phyloP scores from a whole-genome alignment of 2,888 invertebrate species.

The Campoplex nolae region DNA sequence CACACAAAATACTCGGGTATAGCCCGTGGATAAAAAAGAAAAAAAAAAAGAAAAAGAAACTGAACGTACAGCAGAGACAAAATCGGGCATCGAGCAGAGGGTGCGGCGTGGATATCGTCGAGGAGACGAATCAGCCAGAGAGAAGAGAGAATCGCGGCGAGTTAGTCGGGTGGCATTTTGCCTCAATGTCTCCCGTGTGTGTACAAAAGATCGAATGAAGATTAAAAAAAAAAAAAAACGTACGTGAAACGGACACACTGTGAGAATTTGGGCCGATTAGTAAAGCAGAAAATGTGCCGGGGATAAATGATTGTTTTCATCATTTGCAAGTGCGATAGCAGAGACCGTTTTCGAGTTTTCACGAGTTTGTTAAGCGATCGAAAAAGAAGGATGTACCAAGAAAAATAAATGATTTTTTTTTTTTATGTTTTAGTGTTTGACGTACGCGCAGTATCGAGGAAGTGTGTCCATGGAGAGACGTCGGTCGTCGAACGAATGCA shows the following conservation, averaged over 20 bases:
- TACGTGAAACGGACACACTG: conserved; percentile 37
- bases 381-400: not conserved
- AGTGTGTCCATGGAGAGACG: conserved; percentile 68
- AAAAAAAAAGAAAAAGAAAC: not conserved
- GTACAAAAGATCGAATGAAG: conserved; percentile 3
- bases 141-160: conserved; percentile 26
- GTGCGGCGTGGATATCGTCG: conserved; percentile 68
- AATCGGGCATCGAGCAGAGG: conserved; percentile 56
- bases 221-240: conserved; percentile 25
- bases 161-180: not conserved
- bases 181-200: conserved; percentile 4
- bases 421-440: conserved; percentile 64
- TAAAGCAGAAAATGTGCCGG: conserved; percentile 34
- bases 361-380: conserved; percentile 4
- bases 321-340: not conserved
- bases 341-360: not conserved
- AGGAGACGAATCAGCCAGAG: conserved; percentile 34
- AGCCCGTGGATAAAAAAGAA: conserved; percentile 9
- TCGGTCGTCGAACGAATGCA: conserved; percentile 69
- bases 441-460: conserved; percentile 70
- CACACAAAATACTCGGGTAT: conserved; percentile 6
- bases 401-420: conserved; percentile 18
- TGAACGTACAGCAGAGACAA: conserved; percentile 20
- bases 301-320: conserved; percentile 7
- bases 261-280: conserved; percentile 20